A percentile compares a stretch with the other conserved stretches of the same genome.
Conservation (phyloP, 2,113 vertebrate species). For the Pagrus major region DNA sequence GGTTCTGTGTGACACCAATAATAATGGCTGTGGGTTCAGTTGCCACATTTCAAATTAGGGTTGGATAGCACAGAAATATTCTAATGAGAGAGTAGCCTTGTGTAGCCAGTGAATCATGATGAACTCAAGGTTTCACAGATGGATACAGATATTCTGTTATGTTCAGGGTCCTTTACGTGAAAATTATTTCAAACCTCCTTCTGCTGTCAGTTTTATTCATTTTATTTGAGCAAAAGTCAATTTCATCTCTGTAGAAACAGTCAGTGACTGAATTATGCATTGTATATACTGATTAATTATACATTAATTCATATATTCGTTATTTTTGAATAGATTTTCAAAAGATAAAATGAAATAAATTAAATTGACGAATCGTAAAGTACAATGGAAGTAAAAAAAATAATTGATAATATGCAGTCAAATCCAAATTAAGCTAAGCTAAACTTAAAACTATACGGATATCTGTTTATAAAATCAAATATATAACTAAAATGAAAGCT, state of each 20-base stretch:
- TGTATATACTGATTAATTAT: background rate
- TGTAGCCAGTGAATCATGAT: conserved; percentile 51
- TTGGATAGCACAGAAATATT: conserved; percentile 38
- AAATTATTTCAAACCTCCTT: background rate
- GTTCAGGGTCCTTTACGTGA: background rate
- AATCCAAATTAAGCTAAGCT: conserved; percentile 7
- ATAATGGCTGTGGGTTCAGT: conserved; percentile 49
- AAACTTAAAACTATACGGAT: background rate
- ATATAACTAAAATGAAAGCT: background rate
- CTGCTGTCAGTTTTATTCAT: background rate
- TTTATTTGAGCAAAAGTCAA: background rate
- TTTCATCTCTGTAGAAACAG: background rate
- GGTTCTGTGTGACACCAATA: conserved; percentile 60
- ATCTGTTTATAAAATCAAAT: background rate
- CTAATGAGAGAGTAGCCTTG: conserved; percentile 46
- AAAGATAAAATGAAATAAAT: background rate
- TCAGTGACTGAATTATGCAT: background rate
- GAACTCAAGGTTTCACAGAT: conserved; percentile 41
- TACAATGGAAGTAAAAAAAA: background rate
- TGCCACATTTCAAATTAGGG: conserved; percentile 41
- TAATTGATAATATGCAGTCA: background rate
- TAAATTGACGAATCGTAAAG: conserved; percentile 10
- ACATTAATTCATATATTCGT: background rate
- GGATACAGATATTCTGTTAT: conserved; percentile 2
- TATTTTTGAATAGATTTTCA: background rate